Conservation (phyloP, 92 coral and sea anemone genomes). For the Virgularia gustaviana region DNA sequence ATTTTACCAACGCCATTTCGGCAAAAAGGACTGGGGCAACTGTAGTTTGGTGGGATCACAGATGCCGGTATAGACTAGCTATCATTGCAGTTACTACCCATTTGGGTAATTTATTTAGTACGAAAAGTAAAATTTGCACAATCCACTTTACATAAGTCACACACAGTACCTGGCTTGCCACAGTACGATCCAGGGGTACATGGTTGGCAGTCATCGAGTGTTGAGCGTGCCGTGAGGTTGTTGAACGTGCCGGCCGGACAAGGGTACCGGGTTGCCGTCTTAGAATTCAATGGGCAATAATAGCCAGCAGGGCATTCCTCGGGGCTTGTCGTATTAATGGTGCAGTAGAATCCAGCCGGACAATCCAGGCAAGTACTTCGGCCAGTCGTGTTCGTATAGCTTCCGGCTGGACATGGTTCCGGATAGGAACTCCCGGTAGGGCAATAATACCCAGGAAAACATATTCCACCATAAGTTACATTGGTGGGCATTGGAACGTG, state of each 20-base stretch:
- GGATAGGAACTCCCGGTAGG: slow-evolving; percentile 76
- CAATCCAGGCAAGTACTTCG: slow-evolving; percentile 64
- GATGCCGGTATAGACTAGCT: too few species aligned
- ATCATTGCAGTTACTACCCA: too few species aligned
- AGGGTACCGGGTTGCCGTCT: slow-evolving; percentile 58
- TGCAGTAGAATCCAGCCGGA: slow-evolving; percentile 84
- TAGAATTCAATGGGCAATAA: slow-evolving; percentile 67
- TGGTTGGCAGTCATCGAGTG: slow-evolving; percentile 61
- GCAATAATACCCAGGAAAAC: slow-evolving; percentile 79
- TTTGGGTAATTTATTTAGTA: too few species aligned
- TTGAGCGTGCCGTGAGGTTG: slow-evolving; percentile 75
- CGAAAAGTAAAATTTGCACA: too few species aligned
- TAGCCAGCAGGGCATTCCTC: slow-evolving; percentile 79
- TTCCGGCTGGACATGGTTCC: slow-evolving; percentile 67
- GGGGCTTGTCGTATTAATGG: slow-evolving; percentile 82
- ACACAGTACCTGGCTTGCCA: slow-evolving; percentile 78
- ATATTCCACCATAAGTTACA: slow-evolving; percentile 67
- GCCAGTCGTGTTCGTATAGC: slow-evolving; percentile 78
- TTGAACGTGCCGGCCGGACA: slow-evolving; percentile 84
- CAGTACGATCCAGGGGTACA: slow-evolving; percentile 95
- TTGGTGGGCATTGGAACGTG: slow-evolving; percentile 65
- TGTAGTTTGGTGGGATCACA: too few species aligned
- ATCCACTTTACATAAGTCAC: too few species aligned
- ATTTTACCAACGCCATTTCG: too few species aligned
- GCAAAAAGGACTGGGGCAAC: too few species aligned